Percentiles rank a stretch among this genome's conserved stretches.
Evolutionary conservation across 2,113 vertebrate genomes (phyloP).

Genomic region (Numenius arquata): DNA sequence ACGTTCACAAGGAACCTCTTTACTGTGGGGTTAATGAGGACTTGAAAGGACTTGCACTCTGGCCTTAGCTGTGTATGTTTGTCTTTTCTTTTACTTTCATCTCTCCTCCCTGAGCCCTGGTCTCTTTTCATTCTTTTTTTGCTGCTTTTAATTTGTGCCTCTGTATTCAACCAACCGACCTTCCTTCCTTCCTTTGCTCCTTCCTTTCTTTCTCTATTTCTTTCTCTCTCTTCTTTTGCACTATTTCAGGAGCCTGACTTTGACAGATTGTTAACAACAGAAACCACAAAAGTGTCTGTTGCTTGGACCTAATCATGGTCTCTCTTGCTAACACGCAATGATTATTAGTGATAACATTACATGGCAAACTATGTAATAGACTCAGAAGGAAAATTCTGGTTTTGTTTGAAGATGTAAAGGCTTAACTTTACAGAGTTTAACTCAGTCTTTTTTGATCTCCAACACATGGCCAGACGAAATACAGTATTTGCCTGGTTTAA

Average conservation of each 20-base stretch:
- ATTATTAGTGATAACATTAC: conserved; percentile 33
- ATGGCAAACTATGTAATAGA: background rate
- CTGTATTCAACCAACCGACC: conserved; percentile 8
- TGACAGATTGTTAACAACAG: conserved; percentile 14
- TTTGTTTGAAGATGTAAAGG: conserved; percentile 26
- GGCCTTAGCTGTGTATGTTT: conserved; percentile 72
- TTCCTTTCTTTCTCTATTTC: background rate
- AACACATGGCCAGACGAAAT: conserved; percentile 11
- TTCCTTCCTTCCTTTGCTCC: background rate
- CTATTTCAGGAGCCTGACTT: background rate
- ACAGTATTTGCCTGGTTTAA: background rate
- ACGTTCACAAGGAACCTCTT: conserved; percentile 53
- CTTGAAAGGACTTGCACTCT: conserved; percentile 71
- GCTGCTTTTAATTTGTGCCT: conserved; percentile 59
- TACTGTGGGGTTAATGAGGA: conserved; percentile 62
- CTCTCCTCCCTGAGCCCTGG: conserved; percentile 35
- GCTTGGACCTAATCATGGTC: background rate
- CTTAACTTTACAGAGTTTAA: background rate
- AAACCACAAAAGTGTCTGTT: conserved; percentile 1
- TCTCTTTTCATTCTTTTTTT: conserved; percentile 37
- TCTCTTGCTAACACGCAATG: background rate
- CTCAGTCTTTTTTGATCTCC: background rate
- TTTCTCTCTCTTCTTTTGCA: background rate
- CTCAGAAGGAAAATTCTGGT: background rate
- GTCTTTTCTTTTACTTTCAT: conserved; percentile 70